Conservation (phyloP, 2,113 vertebrate genomes). For the Romanogobio albipinnatus region DNA sequence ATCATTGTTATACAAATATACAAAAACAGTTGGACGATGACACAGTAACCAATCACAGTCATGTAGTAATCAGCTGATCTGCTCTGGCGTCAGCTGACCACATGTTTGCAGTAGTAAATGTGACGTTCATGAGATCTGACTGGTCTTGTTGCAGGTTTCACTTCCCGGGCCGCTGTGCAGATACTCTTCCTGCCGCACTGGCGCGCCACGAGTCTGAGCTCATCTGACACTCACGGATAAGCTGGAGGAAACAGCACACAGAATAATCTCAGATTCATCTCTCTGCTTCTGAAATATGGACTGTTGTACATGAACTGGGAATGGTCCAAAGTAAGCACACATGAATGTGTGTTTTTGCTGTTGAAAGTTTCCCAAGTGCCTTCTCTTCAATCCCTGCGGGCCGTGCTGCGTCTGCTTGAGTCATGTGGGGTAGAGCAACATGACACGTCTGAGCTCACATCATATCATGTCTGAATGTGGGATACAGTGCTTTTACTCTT, state of each 20-base stretch:
- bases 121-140: background rate
- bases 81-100: too few species aligned
- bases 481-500: background rate
- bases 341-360: background rate
- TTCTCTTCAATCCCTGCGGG: background rate
- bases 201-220: slow-evolving; percentile 82
- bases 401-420: background rate
- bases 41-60: too few species aligned
- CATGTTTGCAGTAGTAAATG: too few species aligned
- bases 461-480: background rate
- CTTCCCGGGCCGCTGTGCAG: slow-evolving; percentile 90
- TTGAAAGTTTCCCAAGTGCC: background rate
- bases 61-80: too few species aligned
- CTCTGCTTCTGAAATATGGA: background rate
- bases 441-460: background rate
- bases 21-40: too few species aligned
- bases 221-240: slow-evolving; percentile 58
- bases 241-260: background rate
- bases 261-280: background rate
- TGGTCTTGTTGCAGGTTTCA: slow-evolving; percentile 79
- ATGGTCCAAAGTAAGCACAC: background rate
- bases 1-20: too few species aligned
- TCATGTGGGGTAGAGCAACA: background rate
- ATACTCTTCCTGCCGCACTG: slow-evolving; percentile 85
- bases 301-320: background rate